A percentile compares a stretch with the other conserved stretches of the same genome.
phyloP scores from a whole-genome alignment of 2,797 vertebrate species.

The Characodon lateralis region DNA sequence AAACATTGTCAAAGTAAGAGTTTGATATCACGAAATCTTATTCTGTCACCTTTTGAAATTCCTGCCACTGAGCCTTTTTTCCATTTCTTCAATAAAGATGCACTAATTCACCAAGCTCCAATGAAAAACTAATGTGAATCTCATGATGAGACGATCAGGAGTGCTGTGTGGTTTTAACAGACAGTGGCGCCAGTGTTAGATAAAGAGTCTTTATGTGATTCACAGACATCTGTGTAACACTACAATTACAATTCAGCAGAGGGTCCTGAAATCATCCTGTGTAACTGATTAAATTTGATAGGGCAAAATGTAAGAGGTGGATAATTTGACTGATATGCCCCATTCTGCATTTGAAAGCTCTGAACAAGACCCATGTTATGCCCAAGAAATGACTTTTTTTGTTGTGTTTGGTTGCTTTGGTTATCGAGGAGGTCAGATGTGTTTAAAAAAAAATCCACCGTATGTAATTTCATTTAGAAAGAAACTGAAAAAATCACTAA shows the following conservation, averaged over 20 bases:
- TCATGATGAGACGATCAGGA: slow-evolving; percentile 66
- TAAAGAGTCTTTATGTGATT: slow-evolving; percentile 63
- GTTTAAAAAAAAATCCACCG: slow-evolving; percentile 36
- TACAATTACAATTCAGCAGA: slow-evolving; percentile 47
- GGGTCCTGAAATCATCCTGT: slow-evolving; percentile 53
- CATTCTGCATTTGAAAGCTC: slow-evolving; percentile 23
- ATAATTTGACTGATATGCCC: slow-evolving; percentile 42
- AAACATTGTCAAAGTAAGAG: neutral
- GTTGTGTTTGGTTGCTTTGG: slow-evolving; percentile 32
- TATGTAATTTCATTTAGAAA: slow-evolving; percentile 50
- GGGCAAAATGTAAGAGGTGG: slow-evolving; percentile 27
- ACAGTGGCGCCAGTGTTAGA: slow-evolving; percentile 64
- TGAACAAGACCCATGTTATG: slow-evolving; percentile 27
- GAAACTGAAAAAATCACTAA: slow-evolving; percentile 25
- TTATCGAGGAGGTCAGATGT: slow-evolving; percentile 38
- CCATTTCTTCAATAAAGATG: neutral
- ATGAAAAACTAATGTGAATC: slow-evolving; percentile 65
- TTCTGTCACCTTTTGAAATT: slow-evolving; percentile 8
- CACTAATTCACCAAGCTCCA: slow-evolving; percentile 28
- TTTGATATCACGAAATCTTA: neutral
- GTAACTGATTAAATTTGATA: slow-evolving; percentile 54
- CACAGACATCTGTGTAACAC: slow-evolving; percentile 55
- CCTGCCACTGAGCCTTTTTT: neutral
- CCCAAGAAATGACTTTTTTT: slow-evolving; percentile 8
- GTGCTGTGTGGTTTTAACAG: slow-evolving; percentile 40